These are phyloP conservation scores for Ciconia nigra DNA, from an alignment of 2,797 vertebrate genomes.

Conservation along the genomic window DNA sequence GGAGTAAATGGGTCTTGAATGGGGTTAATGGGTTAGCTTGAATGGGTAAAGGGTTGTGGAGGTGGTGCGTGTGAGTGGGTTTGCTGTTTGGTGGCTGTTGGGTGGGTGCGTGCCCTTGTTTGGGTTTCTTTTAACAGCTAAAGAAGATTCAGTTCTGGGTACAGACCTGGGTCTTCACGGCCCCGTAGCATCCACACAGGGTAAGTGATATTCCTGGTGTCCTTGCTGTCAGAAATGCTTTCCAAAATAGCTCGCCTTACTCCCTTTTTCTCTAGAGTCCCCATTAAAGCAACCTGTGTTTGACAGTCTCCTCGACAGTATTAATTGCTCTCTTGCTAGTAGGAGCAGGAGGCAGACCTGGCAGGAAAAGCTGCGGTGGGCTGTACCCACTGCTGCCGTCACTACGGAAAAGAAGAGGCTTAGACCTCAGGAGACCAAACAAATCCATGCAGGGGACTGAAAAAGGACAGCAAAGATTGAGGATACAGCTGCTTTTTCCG, in stretches of 20 bases:
- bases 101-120: not conserved
- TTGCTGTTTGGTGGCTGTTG: not conserved
- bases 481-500: not conserved
- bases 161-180: no score
- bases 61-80: accelerated
- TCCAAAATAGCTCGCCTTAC: not conserved
- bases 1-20: not conserved
- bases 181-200: accelerated
- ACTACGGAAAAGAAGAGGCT: not conserved
- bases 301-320: accelerated
- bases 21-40: not conserved
- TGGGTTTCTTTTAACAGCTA: not conserved
- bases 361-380: accelerated
- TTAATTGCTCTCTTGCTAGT: no score
- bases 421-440: not conserved
- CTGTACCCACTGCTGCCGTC: not conserved
- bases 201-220: not conserved
- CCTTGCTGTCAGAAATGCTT: not conserved
- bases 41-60: not conserved
- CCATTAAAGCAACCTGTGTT: not conserved
- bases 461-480: not conserved
- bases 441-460: not conserved
- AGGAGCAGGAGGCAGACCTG: not conserved
- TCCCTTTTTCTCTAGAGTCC: no score
- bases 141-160: not conserved